A percentile compares a stretch with the other conserved stretches of the same genome.
phyloP scores from a whole-genome alignment of 2,888 invertebrate species.

The Frankliniella intonsa region DNA sequence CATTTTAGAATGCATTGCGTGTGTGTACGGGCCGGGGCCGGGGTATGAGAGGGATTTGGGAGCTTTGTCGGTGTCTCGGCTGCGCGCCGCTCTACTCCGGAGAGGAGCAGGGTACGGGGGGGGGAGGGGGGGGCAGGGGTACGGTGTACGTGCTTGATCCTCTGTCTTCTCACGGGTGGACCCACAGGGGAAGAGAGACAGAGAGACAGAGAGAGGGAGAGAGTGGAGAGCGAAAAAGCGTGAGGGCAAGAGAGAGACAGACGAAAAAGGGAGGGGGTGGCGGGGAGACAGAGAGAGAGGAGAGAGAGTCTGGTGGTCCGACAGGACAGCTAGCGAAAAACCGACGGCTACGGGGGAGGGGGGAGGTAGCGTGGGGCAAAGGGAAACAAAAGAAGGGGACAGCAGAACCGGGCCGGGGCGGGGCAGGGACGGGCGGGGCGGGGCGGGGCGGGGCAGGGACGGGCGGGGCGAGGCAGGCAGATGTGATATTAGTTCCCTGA shows the following conservation, averaged over 20 bases:
- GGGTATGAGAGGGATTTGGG: constrained; percentile 12
- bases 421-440: not conserved
- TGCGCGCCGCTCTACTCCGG: not conserved
- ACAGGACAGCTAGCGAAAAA: no score
- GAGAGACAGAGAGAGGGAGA: not conserved
- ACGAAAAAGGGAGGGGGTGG: not conserved
- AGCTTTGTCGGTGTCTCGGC: constrained; percentile 14
- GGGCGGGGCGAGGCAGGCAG: not conserved
- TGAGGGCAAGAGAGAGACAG: not conserved
- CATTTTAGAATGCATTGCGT: constrained; percentile 25
- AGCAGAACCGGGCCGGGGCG: not conserved
- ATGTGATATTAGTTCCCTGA: not conserved
- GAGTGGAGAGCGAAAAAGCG: not conserved
- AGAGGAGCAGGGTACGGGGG: no score
- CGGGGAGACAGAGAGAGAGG: no score
- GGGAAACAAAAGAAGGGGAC: not conserved
- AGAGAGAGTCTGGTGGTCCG: no score
- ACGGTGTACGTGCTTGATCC: constrained; percentile 11
- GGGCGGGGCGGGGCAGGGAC: not conserved
- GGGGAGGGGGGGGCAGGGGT: not conserved
- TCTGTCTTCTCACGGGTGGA: constrained; percentile 19
- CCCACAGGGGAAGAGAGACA: not conserved
- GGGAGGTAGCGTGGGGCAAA: no score
- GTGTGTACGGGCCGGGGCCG: not conserved
- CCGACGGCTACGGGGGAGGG: no score